Percentiles rank a stretch among this genome's conserved stretches.
These are phyloP conservation scores for Holocentrus rufus DNA, from an alignment of 2,797 vertebrate genomes.

Conservation along the genomic window DNA sequence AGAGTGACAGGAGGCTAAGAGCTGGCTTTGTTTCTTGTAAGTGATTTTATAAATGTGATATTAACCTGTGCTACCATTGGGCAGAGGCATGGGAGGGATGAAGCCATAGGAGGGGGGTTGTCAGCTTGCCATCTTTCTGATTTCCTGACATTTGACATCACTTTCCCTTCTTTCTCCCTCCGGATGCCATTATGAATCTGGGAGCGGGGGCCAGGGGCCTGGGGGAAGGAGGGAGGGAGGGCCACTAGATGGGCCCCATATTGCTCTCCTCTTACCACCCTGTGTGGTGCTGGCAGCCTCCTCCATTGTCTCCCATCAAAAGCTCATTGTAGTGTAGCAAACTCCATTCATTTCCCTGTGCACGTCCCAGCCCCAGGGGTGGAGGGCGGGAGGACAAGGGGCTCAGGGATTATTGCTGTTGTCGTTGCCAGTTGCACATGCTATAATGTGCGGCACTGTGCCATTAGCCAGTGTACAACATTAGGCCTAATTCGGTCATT, in stretches of 20 bases:
- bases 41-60: constrained; percentile 86
- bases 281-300: constrained; percentile 84
- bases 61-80: constrained; percentile 83
- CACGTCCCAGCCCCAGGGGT: constrained; percentile 82
- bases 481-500: constrained; percentile 89
- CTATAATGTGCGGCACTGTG: constrained; percentile 83
- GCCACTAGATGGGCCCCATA: constrained; percentile 83
- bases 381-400: constrained; percentile 81
- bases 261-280: constrained; percentile 83
- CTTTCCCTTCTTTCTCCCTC: constrained; percentile 82
- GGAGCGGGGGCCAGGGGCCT: constrained; percentile 76
- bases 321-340: constrained; percentile 88
- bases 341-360: constrained; percentile 86
- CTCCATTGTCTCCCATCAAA: constrained; percentile 90
- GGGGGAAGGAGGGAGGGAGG: constrained; percentile 74
- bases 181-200: constrained; percentile 84
- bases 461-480: constrained; percentile 89
- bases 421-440: constrained; percentile 83
- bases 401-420: constrained; percentile 83
- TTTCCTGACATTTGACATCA: constrained; percentile 87
- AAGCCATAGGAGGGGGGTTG: constrained; percentile 71
- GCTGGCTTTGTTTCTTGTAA: constrained; percentile 82
- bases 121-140: constrained; percentile 84
- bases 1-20: constrained; percentile 78
- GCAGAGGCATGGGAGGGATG: constrained; percentile 73